Evolutionary conservation across 2,888 invertebrate species (phyloP).

Genomic region (Osedax frankpressi): DNA sequence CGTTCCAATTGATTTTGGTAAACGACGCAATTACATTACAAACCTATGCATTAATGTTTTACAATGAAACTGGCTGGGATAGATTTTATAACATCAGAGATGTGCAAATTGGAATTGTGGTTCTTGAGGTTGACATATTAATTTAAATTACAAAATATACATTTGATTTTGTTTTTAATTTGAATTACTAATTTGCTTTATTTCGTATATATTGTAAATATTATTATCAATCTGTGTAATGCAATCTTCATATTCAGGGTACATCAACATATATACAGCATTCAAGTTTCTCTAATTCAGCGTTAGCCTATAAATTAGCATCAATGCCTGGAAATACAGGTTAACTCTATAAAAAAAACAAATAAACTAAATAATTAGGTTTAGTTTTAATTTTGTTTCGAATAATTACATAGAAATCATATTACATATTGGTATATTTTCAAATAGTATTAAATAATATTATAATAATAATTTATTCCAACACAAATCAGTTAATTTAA

Average conservation of each 20-base stretch:
- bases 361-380: too few species aligned
- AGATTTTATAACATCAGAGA: neutral
- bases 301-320: neutral
- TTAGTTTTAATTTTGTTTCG: too few species aligned
- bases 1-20: constrained; percentile 2
- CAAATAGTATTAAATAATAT: too few species aligned
- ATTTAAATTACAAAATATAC: neutral
- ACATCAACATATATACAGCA: neutral
- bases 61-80: constrained; percentile 7
- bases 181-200: neutral
- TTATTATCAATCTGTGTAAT: neutral
- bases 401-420: too few species aligned
- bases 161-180: neutral
- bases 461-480: too few species aligned
- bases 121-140: neutral
- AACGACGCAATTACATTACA: neutral
- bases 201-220: neutral
- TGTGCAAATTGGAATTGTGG: neutral
- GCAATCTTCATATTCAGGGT: neutral
- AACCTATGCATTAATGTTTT: neutral
- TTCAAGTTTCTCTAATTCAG: neutral
- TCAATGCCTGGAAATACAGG: neutral
- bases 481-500: too few species aligned
- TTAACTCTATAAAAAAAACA: too few species aligned
- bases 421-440: too few species aligned